Evolutionary conservation across 2,797 vertebrate genomes (phyloP).

Genomic region (Myripristis jacobus): DNA sequence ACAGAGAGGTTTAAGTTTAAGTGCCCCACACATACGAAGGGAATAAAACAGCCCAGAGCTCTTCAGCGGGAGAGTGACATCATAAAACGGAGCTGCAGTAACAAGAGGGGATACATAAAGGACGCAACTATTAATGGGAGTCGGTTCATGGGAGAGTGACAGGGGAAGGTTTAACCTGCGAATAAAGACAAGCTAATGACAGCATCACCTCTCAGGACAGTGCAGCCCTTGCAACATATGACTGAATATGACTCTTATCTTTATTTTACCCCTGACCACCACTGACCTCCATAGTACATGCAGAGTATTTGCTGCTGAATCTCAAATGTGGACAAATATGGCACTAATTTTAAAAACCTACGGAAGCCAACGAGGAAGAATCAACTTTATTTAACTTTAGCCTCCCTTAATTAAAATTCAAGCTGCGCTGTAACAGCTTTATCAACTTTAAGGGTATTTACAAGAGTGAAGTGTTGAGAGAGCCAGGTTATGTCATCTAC

Average conservation of each 20-base stretch:
- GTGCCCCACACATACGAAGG: slow-evolving; percentile 75
- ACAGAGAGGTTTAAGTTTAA: slow-evolving; percentile 84
- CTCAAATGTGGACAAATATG: slow-evolving; percentile 1
- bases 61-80: slow-evolving; percentile 80
- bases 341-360: neutral
- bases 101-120: slow-evolving; percentile 81
- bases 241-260: slow-evolving; percentile 54
- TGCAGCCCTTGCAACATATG: slow-evolving; percentile 36
- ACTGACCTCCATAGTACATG: slow-evolving; percentile 37
- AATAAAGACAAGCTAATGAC: slow-evolving; percentile 54
- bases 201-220: slow-evolving; percentile 45
- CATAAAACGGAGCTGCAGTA: slow-evolving; percentile 80
- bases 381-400: slow-evolving; percentile 1
- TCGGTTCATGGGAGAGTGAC: slow-evolving; percentile 54
- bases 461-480: slow-evolving; percentile 2
- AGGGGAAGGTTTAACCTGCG: slow-evolving; percentile 61
- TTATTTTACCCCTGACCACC: slow-evolving; percentile 14
- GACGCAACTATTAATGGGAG: slow-evolving; percentile 77
- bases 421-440: slow-evolving; percentile 8
- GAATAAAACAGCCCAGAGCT: slow-evolving; percentile 81
- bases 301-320: neutral
- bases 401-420: slow-evolving; percentile 32
- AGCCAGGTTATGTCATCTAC: neutral
- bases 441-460: slow-evolving; percentile 12
- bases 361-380: neutral